Base-by-base conservation (phyloP, 2,888 invertebrate species). In the Nasonovia ribisnigri region DNA sequence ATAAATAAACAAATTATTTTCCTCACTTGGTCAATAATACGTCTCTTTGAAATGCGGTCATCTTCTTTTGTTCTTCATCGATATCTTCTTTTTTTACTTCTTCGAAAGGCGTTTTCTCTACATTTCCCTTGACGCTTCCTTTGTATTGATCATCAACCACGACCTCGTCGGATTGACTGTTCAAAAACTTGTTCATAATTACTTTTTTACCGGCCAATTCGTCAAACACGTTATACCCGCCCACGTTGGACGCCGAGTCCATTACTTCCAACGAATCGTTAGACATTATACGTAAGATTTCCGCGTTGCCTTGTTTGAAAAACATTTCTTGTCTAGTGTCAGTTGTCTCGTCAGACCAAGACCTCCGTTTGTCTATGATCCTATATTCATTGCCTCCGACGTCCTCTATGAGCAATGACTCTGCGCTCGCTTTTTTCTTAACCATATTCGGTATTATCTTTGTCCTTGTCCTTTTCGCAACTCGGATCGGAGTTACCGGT, bases 251-350 rank as follows among this genome's bases (percentile, higher is more conserved):
- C 0, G 90, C 57, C n/a, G 92, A 92, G 57, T 94, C 95, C 54
- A 94, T 94, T 54, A 94, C 94, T 67, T 94, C 94, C 29, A 92
- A 92, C 29, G 95, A 95, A 54, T 97, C 97, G 95, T 97, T 97
- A 92, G 96, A 96, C 94, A 97, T 97, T 0, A 98, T 96, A 94
- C 98, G 96, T 91, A 98, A 96, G 94, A 98, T 98, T 96, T 98
- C 98, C 1, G 98, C 97, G 95, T 98, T 98, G 0, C 98, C 98
- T 95, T 98, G 98, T 95, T 98, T 97, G 86, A 98, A 98, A 95
- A 97, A 98, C 95, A 97, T 97, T 95, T 97, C 97, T 95, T 94
- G 94, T 26, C 94, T 93, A 6, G 86, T 91, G 48, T 51, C 88
- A 5, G 92, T 42, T 20, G 77, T 91, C 1, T 94, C 94, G 26